A percentile compares a stretch with the other conserved stretches of the same genome.
Conservation (phyloP, 2,113 vertebrate genomes). For the Perognathus longimembris region DNA sequence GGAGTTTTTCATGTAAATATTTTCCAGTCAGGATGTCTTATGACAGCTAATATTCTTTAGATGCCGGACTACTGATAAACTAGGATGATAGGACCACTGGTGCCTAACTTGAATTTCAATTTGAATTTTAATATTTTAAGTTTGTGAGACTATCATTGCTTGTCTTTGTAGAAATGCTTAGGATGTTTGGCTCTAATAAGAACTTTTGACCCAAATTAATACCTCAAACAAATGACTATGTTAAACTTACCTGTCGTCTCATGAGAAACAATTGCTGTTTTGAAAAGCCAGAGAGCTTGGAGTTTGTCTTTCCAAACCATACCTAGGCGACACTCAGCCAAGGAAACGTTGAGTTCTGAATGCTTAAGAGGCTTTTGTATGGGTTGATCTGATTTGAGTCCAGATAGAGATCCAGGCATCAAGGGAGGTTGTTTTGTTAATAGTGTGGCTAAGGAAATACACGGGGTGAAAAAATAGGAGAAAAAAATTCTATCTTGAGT, state of each 20-base stretch:
- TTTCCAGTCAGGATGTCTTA: too few relatives aligned
- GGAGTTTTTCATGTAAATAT: too few relatives aligned
- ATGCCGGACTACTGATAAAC: too few relatives aligned
- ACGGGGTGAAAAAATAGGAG: not conserved
- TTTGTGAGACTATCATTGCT: too few relatives aligned
- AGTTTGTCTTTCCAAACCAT: constrained; percentile 50
- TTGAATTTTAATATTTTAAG: too few relatives aligned
- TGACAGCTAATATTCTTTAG: too few relatives aligned
- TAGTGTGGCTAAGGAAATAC: not conserved
- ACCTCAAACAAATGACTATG: not conserved
- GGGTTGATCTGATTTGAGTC: too few relatives aligned
- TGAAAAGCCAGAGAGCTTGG: constrained; percentile 44
- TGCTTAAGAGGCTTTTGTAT: not conserved
- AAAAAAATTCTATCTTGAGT: not conserved
- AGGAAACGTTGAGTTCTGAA: constrained; percentile 51
- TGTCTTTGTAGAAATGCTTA: too few relatives aligned
- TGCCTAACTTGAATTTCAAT: too few relatives aligned
- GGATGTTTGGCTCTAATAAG: not conserved
- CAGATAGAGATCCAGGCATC: not conserved
- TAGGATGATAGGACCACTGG: too few relatives aligned
- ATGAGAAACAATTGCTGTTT: constrained; percentile 50
- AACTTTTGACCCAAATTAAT: not conserved
- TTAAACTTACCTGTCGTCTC: constrained; percentile 6
- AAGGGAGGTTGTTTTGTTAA: not conserved
- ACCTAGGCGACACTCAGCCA: constrained; percentile 31